phyloP scores from a whole-genome alignment of 1,140 invertebrate species.

The Lordiphosa stackelbergi region DNA sequence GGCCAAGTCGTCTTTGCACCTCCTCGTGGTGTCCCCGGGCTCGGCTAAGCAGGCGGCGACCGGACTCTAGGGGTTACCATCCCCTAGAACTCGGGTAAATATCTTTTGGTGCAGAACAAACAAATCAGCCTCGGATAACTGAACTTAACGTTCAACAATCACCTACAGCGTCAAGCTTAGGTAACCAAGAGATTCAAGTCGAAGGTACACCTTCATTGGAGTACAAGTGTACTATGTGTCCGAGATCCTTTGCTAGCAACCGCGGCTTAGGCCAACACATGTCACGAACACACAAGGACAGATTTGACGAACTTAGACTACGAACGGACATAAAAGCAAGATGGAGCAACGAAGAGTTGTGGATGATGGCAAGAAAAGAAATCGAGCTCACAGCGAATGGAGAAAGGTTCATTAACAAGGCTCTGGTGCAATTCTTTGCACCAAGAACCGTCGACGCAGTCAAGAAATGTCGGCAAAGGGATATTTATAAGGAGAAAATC shows the following conservation, averaged over 20 bases:
- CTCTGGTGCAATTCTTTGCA: not conserved
- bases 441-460: not conserved
- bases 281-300: not conserved
- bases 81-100: too few species aligned
- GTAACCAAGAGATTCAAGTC: too few species aligned
- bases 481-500: not conserved
- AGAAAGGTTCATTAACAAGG: not conserved
- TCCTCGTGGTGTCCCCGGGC: too few species aligned
- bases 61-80: too few species aligned
- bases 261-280: not conserved
- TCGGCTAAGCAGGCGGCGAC: too few species aligned
- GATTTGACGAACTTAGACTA: not conserved
- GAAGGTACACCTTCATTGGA: not conserved
- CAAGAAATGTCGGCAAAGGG: constrained; percentile 2
- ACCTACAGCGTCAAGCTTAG: too few species aligned
- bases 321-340: not conserved
- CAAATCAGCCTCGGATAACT: too few species aligned
- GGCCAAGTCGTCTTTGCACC: too few species aligned
- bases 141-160: too few species aligned
- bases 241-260: not conserved
- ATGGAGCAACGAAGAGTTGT: constrained; percentile 1
- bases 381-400: constrained; percentile 3
- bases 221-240: not conserved
- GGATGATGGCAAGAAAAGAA: constrained; percentile 2
- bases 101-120: too few species aligned